Evolutionary conservation across 1,140 invertebrate species (phyloP).

Genomic region (Macrobrachium nipponense): DNA sequence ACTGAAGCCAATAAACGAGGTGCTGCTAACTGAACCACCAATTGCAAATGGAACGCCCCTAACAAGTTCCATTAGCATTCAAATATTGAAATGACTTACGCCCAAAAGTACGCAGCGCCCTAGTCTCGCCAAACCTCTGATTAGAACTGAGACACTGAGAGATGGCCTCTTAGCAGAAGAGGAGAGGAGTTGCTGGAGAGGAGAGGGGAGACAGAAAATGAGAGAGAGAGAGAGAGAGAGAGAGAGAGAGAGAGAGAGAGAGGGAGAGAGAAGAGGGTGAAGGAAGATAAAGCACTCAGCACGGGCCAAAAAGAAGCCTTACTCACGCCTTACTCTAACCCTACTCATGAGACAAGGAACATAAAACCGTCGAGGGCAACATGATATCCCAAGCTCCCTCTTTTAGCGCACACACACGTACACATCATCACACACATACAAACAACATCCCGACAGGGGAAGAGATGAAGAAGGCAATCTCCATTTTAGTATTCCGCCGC

Average conservation of each 20-base stretch:
- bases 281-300: too few species aligned
- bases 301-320: neutral
- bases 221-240: slow-evolving; percentile 1
- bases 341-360: too few species aligned
- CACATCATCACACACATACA: slow-evolving; percentile 1
- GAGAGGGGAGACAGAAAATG: neutral
- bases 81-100: too few species aligned
- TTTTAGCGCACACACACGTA: neutral
- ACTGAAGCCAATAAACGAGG: too few species aligned
- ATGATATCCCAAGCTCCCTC: neutral
- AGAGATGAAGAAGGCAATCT: too few species aligned
- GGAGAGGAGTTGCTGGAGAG: neutral
- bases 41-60: too few species aligned
- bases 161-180: neutral
- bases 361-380: neutral
- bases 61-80: too few species aligned
- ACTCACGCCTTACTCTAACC: too few species aligned
- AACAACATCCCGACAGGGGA: neutral
- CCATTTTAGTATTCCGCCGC: neutral
- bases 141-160: neutral
- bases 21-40: too few species aligned
- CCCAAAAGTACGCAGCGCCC: too few species aligned
- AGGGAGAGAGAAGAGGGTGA: neutral
- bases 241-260: neutral
- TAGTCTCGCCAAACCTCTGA: too few species aligned